Evolutionary conservation across 2,888 invertebrate genomes (phyloP).

Genomic region (Drosophila anomelani): DNA sequence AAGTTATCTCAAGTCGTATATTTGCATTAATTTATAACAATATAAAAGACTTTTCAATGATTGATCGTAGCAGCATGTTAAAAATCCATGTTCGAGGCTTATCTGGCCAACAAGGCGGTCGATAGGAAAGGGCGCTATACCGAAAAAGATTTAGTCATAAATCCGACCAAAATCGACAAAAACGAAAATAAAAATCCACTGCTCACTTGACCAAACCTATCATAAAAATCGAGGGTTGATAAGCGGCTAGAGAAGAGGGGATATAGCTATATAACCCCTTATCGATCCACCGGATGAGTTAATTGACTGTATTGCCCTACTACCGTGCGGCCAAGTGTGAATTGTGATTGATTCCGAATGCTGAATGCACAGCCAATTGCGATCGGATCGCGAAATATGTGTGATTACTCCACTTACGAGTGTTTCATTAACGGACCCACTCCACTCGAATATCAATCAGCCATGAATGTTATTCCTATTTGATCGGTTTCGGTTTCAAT

Average conservation of each 20-base stretch:
- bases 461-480: conserved; percentile 51
- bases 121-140: conserved; percentile 40
- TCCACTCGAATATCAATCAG: conserved; percentile 72
- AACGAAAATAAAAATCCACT: conserved; percentile 45
- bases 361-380: conserved; percentile 41
- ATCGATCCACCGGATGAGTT: conserved; percentile 45
- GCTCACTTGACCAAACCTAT: conserved; percentile 27
- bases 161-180: conserved; percentile 18
- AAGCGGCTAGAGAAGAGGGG: background rate
- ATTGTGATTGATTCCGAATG: conserved; percentile 76
- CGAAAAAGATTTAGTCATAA: conserved; percentile 49
- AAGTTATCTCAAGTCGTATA: conserved; percentile 64
- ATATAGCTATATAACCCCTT: conserved; percentile 16
- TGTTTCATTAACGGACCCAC: conserved; percentile 58
- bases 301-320: conserved; percentile 63
- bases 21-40: conserved; percentile 69
- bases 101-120: conserved; percentile 24
- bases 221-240: conserved; percentile 38
- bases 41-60: conserved; percentile 65
- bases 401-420: conserved; percentile 71
- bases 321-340: conserved; percentile 48
- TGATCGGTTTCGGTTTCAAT: conserved; percentile 25
- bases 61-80: conserved; percentile 55
- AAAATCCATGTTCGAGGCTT: conserved; percentile 40
- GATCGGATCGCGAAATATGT: conserved; percentile 58